Base-by-base conservation (phyloP, 1,140 invertebrate genomes). In the Drosophila punjabiensis region DNA sequence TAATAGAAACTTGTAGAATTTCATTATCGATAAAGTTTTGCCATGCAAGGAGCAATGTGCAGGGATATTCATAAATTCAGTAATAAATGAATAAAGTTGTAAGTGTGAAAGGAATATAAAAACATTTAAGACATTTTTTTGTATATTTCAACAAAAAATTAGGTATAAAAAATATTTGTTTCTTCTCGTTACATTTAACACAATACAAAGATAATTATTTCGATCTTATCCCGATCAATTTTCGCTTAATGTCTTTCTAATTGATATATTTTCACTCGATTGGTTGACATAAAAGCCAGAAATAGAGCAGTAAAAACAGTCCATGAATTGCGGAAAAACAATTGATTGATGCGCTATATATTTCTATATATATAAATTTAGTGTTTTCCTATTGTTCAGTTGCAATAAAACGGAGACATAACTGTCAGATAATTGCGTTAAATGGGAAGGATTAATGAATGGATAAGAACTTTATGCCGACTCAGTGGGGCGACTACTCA, bases 11-110 rank as follows among this genome's bases (percentile, higher is more conserved):
- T 80, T 83, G 82, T 74, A 58, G 69, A 64, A 82, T 90, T 86
- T 85, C 82, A 77, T 90, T 90, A 90, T 90, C 66, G 86, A 78
- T 76, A 90, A 90, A 90, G 71, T 90, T 90, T 77, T 20, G 10
- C 32, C 18, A 20, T 50, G 28, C 52, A 16, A 33, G 39, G 43
- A 71, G 61, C 65, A 75, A 75, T 68, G 56, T 69, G 20, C 20
- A 48, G 69, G 82, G 67, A 45, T 82, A 60, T 43, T 41, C 33
- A 32, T 28, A 59, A 69, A 69, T 56, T 61, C 37, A 11, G 18
- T 5, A 39, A 45, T 24, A 45, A 41, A 58, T 56, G 35, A 56
- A 65, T 43, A 65, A 65, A 41, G 35, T 35, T 63, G 41, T 24
- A 18, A 32, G 28, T 37, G 53, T 32, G 24, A 24, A 35, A 50